Base-by-base conservation (phyloP, 2,113 vertebrate species). In the Clupea harengus region DNA sequence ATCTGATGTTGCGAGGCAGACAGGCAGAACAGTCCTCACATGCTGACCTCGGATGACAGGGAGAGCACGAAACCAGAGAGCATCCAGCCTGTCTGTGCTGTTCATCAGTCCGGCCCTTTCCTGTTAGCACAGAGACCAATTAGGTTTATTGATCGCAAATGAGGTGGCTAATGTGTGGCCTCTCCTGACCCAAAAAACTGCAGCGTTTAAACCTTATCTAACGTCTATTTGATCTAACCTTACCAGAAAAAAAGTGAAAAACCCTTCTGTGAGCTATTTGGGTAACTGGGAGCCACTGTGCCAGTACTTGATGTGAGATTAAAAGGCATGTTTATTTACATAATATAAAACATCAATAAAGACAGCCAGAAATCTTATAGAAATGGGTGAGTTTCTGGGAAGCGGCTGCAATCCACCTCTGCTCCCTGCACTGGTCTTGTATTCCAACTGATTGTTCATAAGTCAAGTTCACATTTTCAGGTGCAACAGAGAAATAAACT, bases 391-490 rank as follows among this genome's bases (percentile, higher is more conserved):
- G 0, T 3, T 11, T 39, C 22, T 54, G 10, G 72, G 0, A 11
- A 22, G 64, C 50, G n/a, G 17, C 28, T 85, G 83, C 52, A 86
- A 18, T 84, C 60, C 47, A 49, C 3, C 50, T 50, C 13, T 67
- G 47, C 57, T 85, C 81, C 78, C 28, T 49, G 28, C 17, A 82
- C 45, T 75, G 44, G 82, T 82, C 25, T 44, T 28, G 3, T 18
- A 32, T 22, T 13, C 20, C 45, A 52, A 39, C 15, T 85, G n/a
- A 80, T 44, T 83, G 46, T 84, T 60, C 72, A 25, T 84, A n/a
- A 78, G 46, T 88, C 78, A 81, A 83, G 75, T 88, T 86, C 64
- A 47, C 85, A 83, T 78, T 86, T 83, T 82, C 46, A 83, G 25
- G 44, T 86, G 57, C 81, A 52, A 82, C 64, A 13, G 72, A 85